Percentiles rank a stretch among this genome's conserved stretches.
Evolutionary conservation across 2,113 vertebrate species (phyloP).

Genomic region (Labeo catla): DNA sequence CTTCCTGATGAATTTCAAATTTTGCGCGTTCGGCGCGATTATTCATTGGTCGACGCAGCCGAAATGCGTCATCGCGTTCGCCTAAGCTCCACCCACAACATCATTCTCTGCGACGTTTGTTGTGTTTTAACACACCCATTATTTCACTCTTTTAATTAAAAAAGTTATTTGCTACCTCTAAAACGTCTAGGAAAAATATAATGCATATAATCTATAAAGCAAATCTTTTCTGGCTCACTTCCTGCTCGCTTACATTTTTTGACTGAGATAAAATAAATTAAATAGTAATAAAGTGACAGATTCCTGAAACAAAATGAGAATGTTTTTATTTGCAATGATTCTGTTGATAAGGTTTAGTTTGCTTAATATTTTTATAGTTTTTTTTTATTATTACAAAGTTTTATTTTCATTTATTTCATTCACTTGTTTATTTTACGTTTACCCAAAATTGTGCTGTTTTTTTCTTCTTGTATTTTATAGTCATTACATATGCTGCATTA

Average conservation of each 20-base stretch:
- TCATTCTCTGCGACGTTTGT: background rate
- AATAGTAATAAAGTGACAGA: background rate
- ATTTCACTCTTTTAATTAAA: no score
- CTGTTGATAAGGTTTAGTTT: background rate
- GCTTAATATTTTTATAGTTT: background rate
- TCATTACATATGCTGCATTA: background rate
- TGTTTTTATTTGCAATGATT: background rate
- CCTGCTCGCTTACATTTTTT: no score
- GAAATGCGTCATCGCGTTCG: background rate
- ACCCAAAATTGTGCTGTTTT: background rate
- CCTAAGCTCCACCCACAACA: background rate
- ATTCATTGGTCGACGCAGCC: conserved; percentile 43
- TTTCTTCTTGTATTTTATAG: no score
- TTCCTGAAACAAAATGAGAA: background rate
- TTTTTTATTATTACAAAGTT: no score
- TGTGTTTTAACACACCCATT: background rate
- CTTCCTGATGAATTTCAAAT: conserved; percentile 78
- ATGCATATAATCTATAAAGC: no score
- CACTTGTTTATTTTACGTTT: background rate
- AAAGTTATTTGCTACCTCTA: background rate
- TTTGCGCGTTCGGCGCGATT: conserved; percentile 67
- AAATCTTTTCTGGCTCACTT: no score
- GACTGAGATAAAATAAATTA: no score
- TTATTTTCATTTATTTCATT: background rate
- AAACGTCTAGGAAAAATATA: no score